Evolutionary conservation across 2,888 invertebrate species (phyloP).

Genomic region (Scaptomyza polygonia): DNA sequence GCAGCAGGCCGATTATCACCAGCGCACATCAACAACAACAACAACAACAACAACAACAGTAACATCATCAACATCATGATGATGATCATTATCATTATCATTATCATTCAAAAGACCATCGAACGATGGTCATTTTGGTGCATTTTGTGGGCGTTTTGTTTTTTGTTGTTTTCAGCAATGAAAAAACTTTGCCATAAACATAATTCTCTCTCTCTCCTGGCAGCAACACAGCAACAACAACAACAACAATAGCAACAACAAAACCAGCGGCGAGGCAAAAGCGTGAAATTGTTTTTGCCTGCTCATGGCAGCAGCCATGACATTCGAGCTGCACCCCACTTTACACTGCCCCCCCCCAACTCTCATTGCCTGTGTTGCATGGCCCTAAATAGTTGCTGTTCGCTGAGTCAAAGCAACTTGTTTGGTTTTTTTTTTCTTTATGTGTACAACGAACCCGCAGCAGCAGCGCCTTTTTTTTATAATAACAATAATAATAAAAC

Average conservation of each 20-base stretch:
- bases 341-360: background rate
- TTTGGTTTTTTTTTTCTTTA: constrained; percentile 23
- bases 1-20: constrained; percentile 40
- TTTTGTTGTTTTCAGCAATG: constrained; percentile 19
- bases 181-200: constrained; percentile 63
- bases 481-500: constrained; percentile 60
- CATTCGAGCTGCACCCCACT: constrained; percentile 39
- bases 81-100: constrained; percentile 8
- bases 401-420: constrained; percentile 57
- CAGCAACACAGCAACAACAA: background rate
- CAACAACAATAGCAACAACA: constrained; percentile 1
- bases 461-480: constrained; percentile 38
- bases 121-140: constrained; percentile 31
- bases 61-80: background rate
- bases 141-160: constrained; percentile 64
- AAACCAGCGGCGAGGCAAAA: constrained; percentile 42
- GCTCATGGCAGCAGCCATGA: constrained; percentile 51
- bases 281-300: constrained; percentile 72
- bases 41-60: constrained; percentile 15
- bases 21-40: constrained; percentile 21
- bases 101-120: constrained; percentile 8
- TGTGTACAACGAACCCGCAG: constrained; percentile 71
- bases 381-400: constrained; percentile 55
- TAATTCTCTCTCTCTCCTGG: constrained; percentile 63
- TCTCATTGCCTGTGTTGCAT: background rate